phyloP scores from a whole-genome alignment of 1,140 invertebrate genomes.

The Drosophila lacteicornis region DNA sequence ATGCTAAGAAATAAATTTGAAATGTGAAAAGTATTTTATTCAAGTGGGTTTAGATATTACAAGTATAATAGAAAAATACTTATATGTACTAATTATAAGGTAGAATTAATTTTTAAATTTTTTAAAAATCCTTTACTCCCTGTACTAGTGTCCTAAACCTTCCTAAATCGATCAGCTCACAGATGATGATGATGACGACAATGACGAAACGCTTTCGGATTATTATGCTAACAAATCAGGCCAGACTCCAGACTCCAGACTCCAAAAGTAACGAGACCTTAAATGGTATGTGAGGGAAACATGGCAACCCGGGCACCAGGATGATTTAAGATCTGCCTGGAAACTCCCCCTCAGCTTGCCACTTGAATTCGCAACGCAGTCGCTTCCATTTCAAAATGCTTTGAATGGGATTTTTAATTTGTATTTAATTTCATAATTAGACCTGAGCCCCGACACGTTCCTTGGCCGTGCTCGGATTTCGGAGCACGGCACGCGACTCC shows the following conservation, averaged over 20 bases:
- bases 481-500: conserved; percentile 51
- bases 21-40: background rate
- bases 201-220: conserved; percentile 44
- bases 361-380: conserved; percentile 18
- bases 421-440: conserved; percentile 81
- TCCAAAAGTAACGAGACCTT: background rate
- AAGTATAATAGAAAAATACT: no score
- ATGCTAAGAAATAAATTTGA: background rate
- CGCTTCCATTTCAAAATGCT: conserved; percentile 43
- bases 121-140: background rate
- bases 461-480: conserved; percentile 51
- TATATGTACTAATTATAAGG: no score
- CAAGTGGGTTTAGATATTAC: no score
- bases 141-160: background rate
- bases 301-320: conserved; percentile 28
- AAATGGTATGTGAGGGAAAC: background rate
- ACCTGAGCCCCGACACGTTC: conserved; percentile 66
- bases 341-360: conserved; percentile 12
- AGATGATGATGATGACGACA: conserved; percentile 43
- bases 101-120: no score
- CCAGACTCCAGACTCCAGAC: background rate
- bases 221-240: conserved; percentile 40
- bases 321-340: conserved; percentile 7
- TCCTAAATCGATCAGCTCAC: conserved; percentile 17
- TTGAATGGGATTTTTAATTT: conserved; percentile 66